Evolutionary conservation across 2,888 invertebrate species (phyloP), one percentile per base, ranked within the genome.

Genomic region (Galerucella calmariensis): DNA sequence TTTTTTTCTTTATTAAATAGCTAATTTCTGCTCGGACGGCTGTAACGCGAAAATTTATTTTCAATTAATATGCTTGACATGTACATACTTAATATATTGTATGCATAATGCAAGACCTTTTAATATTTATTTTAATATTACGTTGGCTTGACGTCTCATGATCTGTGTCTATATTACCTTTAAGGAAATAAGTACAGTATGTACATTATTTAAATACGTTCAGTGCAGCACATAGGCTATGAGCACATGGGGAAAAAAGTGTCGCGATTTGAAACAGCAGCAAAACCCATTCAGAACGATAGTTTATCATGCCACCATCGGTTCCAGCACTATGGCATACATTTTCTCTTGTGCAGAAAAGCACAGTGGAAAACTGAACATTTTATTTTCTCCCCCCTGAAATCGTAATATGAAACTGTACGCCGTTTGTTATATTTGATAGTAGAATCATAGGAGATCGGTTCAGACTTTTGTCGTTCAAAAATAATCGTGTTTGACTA

Each of bases 21-120:
- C 51, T 58, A 71, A 71, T 71, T 71, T 71, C 71, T 71, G 71
- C 56, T 71, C 66, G 58, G 71, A 66, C 65, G 71, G 53, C 46
- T 71, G 56, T 71, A 56, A 71, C 62, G 56, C 44, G 12, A 56
- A 71, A 71, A 27, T n/a, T 16, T 14, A 56, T 11, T 35, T 65
- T 44, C 59, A 62, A 71, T 71, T 71, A 71, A 71, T 46, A 65
- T 27, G 58, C 14, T 20, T 44, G 46, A 44, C 56, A 58, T 41
- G 53, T 66, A 65, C 35, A 61, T 61, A 44, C 48, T 61, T 68
- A 58, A 41, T 62, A 71, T 66, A 51, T 51, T 51, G n/a, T 51
- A 51, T 51, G 51, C 51, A 51, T 51, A 51, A 51, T 51, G 6
- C 51, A 51, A 51, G 14, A 14, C 63, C 65, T 65, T 61, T 35